Evolutionary conservation across 2,113 vertebrate genomes (phyloP).

Genomic region (Hylia prasina): DNA sequence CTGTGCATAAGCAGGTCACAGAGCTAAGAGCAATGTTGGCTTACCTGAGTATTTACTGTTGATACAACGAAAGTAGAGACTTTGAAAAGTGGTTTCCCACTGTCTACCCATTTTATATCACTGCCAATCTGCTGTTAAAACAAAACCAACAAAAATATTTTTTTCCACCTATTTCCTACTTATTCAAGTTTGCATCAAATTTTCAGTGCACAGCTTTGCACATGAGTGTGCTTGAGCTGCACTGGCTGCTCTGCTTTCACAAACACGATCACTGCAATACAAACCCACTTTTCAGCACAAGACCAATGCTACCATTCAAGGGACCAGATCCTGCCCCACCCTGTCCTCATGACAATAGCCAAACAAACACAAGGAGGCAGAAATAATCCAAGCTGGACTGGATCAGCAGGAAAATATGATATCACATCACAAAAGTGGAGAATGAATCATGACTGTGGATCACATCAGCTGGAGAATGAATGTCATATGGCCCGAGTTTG

Average conservation of each 20-base stretch:
- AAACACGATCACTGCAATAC: background rate
- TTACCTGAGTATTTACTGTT: slow-evolving; percentile 95
- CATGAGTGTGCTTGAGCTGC: accelerated
- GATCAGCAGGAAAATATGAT: background rate
- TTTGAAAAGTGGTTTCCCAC: slow-evolving; percentile 92
- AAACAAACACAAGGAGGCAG: background rate
- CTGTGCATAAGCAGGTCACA: background rate
- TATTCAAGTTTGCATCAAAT: background rate
- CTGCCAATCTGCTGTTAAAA: slow-evolving; percentile 70
- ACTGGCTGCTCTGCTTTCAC: background rate
- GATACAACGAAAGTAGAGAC: slow-evolving; percentile 88
- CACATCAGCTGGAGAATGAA: background rate
- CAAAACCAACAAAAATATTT: background rate
- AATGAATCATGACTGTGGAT: background rate
- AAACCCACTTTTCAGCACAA: background rate
- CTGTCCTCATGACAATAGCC: background rate
- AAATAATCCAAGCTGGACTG: background rate
- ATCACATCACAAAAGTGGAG: background rate
- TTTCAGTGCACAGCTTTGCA: background rate
- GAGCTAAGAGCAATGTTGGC: background rate
- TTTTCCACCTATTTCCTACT: background rate
- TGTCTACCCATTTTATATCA: slow-evolving; percentile 94
- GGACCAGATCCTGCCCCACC: background rate
- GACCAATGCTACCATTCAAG: background rate
- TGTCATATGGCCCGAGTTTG: background rate